Evolutionary conservation across 2,797 vertebrate species (phyloP).

Genomic region (Xiphophorus birchmanni): DNA sequence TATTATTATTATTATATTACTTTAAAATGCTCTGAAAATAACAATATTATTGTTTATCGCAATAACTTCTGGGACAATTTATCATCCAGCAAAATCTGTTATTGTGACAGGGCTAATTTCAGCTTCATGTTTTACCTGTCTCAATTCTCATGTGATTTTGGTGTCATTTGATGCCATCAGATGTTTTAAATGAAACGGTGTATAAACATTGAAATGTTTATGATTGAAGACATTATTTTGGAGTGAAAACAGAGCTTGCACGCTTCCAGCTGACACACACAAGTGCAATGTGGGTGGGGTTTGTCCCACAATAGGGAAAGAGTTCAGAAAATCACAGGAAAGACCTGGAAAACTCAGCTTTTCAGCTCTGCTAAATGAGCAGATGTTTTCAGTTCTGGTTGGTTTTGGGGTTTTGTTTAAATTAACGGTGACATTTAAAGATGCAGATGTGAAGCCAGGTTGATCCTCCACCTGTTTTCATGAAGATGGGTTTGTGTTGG

Average conservation of each 20-base stretch:
- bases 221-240: not conserved
- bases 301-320: constrained; percentile 24
- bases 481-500: not conserved
- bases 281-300: constrained; percentile 53
- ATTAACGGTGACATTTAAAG: not conserved
- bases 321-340: constrained; percentile 33
- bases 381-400: not conserved
- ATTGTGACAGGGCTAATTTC: no score
- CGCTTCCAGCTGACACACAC: constrained; percentile 24
- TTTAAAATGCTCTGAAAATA: no score
- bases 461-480: not conserved
- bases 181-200: not conserved
- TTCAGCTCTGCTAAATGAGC: not conserved
- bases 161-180: not conserved
- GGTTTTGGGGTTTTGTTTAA: not conserved
- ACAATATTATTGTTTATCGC: no score
- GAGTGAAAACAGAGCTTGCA: constrained; percentile 14
- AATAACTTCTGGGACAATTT: no score
- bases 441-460: constrained; percentile 7
- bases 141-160: not conserved
- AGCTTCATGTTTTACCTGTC: not conserved
- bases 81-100: no score
- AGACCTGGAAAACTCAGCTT: constrained; percentile 7
- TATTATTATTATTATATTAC: no score
- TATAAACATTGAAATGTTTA: no score